Percentiles rank a stretch among this genome's conserved stretches.
Conservation (phyloP, 1,140 invertebrate species). For the Drosophila sulfurigaster region DNA sequence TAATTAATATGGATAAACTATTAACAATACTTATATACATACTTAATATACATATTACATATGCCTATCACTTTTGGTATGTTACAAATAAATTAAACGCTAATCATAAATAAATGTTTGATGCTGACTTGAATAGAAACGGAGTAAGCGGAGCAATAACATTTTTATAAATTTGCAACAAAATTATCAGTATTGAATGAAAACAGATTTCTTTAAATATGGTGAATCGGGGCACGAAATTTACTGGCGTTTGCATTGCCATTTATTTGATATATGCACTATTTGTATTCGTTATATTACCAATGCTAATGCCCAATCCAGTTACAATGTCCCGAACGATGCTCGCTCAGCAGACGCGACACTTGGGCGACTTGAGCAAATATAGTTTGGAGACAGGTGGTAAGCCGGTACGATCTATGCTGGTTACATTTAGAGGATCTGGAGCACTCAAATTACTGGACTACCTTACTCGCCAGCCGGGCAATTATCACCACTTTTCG, state of each 20-base stretch:
- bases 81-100: slow-evolving; percentile 43
- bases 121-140: not conserved
- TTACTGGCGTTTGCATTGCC: slow-evolving; percentile 52
- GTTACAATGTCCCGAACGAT: slow-evolving; percentile 42
- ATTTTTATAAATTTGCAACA: not conserved
- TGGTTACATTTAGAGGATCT: slow-evolving; percentile 66
- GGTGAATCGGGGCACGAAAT: slow-evolving; percentile 52
- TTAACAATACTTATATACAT: slow-evolving; percentile 27
- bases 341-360: slow-evolving; percentile 20
- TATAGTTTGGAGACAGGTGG: slow-evolving; percentile 56
- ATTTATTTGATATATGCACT: slow-evolving; percentile 57
- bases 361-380: slow-evolving; percentile 51
- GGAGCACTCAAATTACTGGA: slow-evolving; percentile 56
- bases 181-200: slow-evolving; percentile 28
- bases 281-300: slow-evolving; percentile 59
- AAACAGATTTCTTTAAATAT: slow-evolving; percentile 25
- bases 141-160: not conserved
- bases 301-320: slow-evolving; percentile 52
- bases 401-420: slow-evolving; percentile 51
- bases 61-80: slow-evolving; percentile 62
- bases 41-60: slow-evolving; percentile 29
- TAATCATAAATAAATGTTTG: slow-evolving; percentile 12
- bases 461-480: slow-evolving; percentile 49
- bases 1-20: slow-evolving; percentile 40
- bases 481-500: slow-evolving; percentile 64